Evolutionary conservation across 2,888 invertebrate species (phyloP).

Genomic region (Leucoma salicis): DNA sequence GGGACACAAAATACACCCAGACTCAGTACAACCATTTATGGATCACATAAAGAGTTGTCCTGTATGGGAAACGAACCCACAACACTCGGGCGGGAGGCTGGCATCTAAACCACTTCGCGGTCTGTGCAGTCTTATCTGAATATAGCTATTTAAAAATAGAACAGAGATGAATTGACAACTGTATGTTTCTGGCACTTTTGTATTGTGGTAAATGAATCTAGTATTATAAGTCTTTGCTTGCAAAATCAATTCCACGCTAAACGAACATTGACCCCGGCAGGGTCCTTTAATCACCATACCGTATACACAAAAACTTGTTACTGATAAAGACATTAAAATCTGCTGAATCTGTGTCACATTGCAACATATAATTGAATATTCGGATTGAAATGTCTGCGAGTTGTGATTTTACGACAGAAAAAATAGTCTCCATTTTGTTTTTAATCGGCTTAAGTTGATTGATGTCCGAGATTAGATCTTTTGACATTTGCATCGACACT

Average conservation of each 20-base stretch:
- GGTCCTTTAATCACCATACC: constrained; percentile 45
- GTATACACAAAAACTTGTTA: constrained; percentile 29
- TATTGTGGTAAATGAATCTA: no score
- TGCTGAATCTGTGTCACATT: background rate
- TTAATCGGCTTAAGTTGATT: background rate
- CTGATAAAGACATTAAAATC: constrained; percentile 1
- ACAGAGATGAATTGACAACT: no score
- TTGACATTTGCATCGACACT: background rate
- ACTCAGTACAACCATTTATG: no score
- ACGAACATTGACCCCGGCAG: constrained; percentile 47
- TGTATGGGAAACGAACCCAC: no score
- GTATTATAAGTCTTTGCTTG: no score
- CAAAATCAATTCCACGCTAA: constrained; percentile 51
- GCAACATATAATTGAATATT: background rate
- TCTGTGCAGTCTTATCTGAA: no score
- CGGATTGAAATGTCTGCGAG: background rate
- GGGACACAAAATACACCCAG: no score
- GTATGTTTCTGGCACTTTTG: no score
- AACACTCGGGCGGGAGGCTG: no score
- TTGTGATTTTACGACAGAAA: background rate
- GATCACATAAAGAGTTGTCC: no score
- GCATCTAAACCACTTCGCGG: no score
- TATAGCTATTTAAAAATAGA: no score
- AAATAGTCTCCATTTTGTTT: background rate
- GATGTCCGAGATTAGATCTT: background rate